Base-by-base conservation (phyloP, 2,797 vertebrate genomes). In the Galaxias olidus region DNA sequence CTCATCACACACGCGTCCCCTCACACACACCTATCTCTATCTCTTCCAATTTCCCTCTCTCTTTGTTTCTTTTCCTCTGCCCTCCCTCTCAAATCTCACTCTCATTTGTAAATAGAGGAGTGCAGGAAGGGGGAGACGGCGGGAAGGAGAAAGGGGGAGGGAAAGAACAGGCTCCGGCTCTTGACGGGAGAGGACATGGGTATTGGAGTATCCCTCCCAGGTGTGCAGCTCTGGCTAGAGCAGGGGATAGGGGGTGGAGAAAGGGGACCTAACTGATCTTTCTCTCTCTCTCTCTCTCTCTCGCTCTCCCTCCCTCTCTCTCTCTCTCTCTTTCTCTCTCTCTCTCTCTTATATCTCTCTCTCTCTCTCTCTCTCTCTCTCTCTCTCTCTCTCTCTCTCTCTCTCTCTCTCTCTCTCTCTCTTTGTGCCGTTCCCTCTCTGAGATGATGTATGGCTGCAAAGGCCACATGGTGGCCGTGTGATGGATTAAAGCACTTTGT, bases 401-500 rank as follows among this genome's bases (percentile, higher is more conserved):
- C 54, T 53, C 46, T 44, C 10, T 51, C 54, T 46, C 47, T 17
- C 53, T 48, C 53, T 40, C 65, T 65, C 40, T 51, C 59, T 61
- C 51, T 89, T 17, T 49, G 61, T 66, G 63, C 76, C 66, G 74
- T 70, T 94, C 94, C 93, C 93, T 91, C 90, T 92, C 92, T 92
- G 91, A 93, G 94, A 95, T 97, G 95, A 98, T 97, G 94, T 95
- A 97, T 96, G 92, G 94, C 94, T 94, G 94, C 92, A 96, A 95
- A 94, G 94, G 94, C 94, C 93, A 95, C 94, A 89, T 97, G 95
- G 96, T 96, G 96, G 95, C 94, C 92, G 90, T 93, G 93, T 98
- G 96, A 98, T 97, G 96, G 96, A 98, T 98, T 97, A 97, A 96
- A 98, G 96, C 96, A 97, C 96, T 98, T 98, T 98, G 94, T 96